Evolutionary conservation across 2,888 invertebrate genomes (phyloP), one percentile per base, ranked within the genome.

Genomic region (Lacanobia wlatinum): DNA sequence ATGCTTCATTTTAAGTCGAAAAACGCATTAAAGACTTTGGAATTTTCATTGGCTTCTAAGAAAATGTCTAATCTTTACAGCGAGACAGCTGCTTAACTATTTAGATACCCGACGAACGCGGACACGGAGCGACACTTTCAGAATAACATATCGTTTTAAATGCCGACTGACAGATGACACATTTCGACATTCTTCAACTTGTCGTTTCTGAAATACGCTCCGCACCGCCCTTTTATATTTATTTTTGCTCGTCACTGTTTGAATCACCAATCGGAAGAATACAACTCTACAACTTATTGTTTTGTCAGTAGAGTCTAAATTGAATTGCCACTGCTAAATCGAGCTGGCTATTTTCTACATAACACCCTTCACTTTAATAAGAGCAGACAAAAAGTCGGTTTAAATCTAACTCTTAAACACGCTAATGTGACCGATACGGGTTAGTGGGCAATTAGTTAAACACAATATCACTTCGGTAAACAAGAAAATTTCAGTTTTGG

Each of bases 101-200:
- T 94, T 93, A 92, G 94, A 94, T 92, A 93, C 91, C 91, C 90
- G 91, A 91, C 91, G 87, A 90, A 90, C 90, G 89, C 87, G 89
- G 87, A 89, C 87, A 89, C 90, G 87, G 84, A 87, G 87, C 88
- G 92, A 91, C 93, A 92, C 92, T 92, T 94, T 89, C 92, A 91
- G 91, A 95, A 94, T 94, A 96, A 96, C 95, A 95, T 95, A 96
- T 96, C 94, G 95, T 92, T 95, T 94, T 96, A 96, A 96, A 96
- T 93, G 92, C 94, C 96, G 90, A 95, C 92, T 96, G 96, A 96
- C 96, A 96, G 96, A 94, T 95, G 96, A 96, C 96, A 96, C 96
- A 95, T 96, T 95, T 96, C 94, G 93, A 95, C 95, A 96, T 96
- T 95, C 95, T 94, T 96, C 94, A 95, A 95, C 95, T 95, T 95